Evolutionary conservation across 1,140 invertebrate genomes (phyloP).

Genomic region (Belonocnema kinseyi): DNA sequence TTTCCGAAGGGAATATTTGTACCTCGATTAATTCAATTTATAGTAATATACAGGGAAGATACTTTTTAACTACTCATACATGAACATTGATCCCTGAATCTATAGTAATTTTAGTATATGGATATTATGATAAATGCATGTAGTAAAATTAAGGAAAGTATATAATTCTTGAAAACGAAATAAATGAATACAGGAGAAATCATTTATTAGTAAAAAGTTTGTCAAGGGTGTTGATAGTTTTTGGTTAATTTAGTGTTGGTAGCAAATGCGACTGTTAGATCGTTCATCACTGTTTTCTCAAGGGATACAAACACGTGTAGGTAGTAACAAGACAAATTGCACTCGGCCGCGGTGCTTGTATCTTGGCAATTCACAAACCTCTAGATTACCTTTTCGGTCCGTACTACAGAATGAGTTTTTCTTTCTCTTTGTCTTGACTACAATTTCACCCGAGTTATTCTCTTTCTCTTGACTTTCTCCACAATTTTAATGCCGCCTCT

Average conservation of each 20-base stretch:
- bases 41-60: no score
- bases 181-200: background rate
- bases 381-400: slow-evolving; percentile 49
- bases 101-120: no score
- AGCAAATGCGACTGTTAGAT: slow-evolving; percentile 42
- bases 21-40: no score
- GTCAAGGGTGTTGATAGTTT: slow-evolving; percentile 53
- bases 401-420: slow-evolving; percentile 1
- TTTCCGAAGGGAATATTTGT: no score
- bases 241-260: slow-evolving; percentile 54
- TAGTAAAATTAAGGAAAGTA: no score
- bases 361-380: slow-evolving; percentile 51
- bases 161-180: background rate
- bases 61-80: no score
- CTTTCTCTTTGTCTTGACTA: background rate
- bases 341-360: slow-evolving; percentile 39
- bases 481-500: background rate
- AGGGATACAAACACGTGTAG: slow-evolving; percentile 32
- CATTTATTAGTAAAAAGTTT: slow-evolving; percentile 42
- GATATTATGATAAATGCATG: no score
- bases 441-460: slow-evolving; percentile 17
- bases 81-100: no score
- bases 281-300: slow-evolving; percentile 55
- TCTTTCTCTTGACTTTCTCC: slow-evolving; percentile 15
- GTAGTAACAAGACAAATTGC: slow-evolving; percentile 55